Conservation (phyloP, 2,113 vertebrate species). For the Nannobrachium achirus region DNA sequence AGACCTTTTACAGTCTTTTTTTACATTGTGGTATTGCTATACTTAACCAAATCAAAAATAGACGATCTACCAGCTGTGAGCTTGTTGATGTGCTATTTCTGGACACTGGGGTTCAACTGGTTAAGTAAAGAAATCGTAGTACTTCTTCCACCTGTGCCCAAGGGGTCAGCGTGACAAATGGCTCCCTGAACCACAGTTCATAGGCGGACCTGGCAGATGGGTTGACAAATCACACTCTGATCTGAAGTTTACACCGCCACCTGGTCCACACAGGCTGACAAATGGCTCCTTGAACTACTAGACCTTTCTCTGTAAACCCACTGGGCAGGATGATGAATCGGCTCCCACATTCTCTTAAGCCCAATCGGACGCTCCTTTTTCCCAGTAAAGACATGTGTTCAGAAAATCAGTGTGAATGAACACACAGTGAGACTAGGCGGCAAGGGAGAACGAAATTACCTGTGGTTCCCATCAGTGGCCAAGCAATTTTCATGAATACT, state of each 20-base stretch:
- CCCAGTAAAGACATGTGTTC: neutral
- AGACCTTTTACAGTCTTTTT: too few relatives aligned
- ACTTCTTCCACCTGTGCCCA: too few relatives aligned
- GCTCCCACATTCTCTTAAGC: neutral
- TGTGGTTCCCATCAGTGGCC: too few relatives aligned
- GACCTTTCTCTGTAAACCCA: neutral
- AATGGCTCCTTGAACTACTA: neutral
- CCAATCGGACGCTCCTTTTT: neutral
- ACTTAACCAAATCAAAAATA: too few relatives aligned
- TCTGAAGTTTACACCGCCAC: neutral
- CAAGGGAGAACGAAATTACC: too few relatives aligned
- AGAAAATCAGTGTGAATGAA: neutral
- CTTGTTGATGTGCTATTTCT: too few relatives aligned
- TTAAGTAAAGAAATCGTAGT: too few relatives aligned
- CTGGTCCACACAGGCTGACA: slow-evolving; percentile 6
- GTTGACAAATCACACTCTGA: neutral
- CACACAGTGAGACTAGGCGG: neutral
- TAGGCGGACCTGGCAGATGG: neutral
- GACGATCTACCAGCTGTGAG: too few relatives aligned
- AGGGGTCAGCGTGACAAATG: too few relatives aligned
- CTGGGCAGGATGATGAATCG: neutral
- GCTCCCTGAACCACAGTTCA: neutral
- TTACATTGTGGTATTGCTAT: too few relatives aligned
- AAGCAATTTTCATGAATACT: too few relatives aligned
- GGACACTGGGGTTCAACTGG: too few relatives aligned